Base-by-base conservation (phyloP, 1,140 invertebrate species). In the Ceratoteleas bidentatus region DNA sequence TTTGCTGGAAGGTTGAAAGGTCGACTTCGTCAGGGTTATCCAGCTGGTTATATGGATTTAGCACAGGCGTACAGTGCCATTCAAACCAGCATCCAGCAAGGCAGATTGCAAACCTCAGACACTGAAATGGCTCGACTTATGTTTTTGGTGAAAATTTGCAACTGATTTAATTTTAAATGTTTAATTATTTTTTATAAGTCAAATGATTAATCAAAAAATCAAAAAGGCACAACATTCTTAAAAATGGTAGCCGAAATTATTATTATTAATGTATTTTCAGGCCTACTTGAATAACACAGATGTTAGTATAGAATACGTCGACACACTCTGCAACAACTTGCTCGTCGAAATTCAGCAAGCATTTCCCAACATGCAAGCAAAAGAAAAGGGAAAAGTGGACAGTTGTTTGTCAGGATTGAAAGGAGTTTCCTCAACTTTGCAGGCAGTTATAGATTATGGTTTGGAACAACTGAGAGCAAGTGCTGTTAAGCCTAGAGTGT, bases 281-380 rank as follows among this genome's bases (percentile, higher is more conserved):
- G 94, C 95, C n/a, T 96, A 97, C 86, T 89, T 99, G 65, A 98
- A 98, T 88, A 98, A 99, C 91, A 95, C 96, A n/a, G 98, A 99
- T 89, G 94, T 95, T 6, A 97, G 97, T 73, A 96, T 95, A 81
- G 97, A 99, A 88, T 98, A 97, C 90, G 94, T 98, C 8, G 96
- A 96, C 83, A 95, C 96, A 0, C 89, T 98, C 6, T 95, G 94
- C 85, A 93, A 93, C 81, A 95, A 93, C 70, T 93, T 98, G 81
- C 93, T 95, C 76, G 92, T 92, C n/a, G 95, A 96, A 88, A 95
- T 96, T 47, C 90, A 93, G 15, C 91, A 92, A 54, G 92, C 93
- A 7, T 93, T 95, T 81, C 93, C 93, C 38, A 90, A 92, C 53
- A 93, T 95, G 88, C 93, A 92, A 34, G 81, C 87, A 11, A 94